Conservation (phyloP, 2,797 vertebrate species). For the Danio tinwini region DNA sequence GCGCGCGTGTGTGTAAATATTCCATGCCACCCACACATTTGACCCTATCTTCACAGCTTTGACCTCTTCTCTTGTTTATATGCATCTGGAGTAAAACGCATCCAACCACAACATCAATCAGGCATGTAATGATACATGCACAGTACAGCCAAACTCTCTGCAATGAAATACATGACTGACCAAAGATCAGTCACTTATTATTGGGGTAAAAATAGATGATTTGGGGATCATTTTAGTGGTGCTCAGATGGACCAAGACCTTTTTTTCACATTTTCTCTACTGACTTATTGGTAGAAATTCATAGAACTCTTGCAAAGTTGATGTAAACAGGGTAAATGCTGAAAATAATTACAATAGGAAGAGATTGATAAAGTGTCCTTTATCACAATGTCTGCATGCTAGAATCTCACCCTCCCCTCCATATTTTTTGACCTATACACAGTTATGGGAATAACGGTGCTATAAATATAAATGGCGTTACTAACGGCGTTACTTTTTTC, state of each 20-base stretch:
- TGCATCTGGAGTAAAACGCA: neutral
- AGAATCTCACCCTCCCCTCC: too few species aligned
- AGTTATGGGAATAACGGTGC: too few species aligned
- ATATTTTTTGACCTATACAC: too few species aligned
- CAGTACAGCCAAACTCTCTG: neutral
- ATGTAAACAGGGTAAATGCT: neutral
- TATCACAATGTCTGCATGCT: too few species aligned
- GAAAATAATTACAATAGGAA: neutral
- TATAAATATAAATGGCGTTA: too few species aligned
- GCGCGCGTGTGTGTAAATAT: constrained; percentile 24
- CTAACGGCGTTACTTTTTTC: too few species aligned
- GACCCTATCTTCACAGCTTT: constrained; percentile 8
- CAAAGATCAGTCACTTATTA: neutral
- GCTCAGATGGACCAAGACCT: neutral
- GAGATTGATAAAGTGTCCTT: too few species aligned
- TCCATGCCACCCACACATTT: constrained; percentile 24
- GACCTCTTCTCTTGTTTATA: constrained; percentile 40
- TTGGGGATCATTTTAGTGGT: neutral
- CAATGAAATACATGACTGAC: neutral
- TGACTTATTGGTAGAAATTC: neutral
- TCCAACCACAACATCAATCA: constrained; percentile 32
- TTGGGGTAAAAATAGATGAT: neutral
- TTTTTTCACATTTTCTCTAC: neutral
- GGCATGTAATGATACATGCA: constrained; percentile 4
- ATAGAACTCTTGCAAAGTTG: neutral